These are phyloP conservation scores for Poecilobothrus nobilitatus DNA, from an alignment of 2,888 invertebrate genomes.

Conservation along the genomic window DNA sequence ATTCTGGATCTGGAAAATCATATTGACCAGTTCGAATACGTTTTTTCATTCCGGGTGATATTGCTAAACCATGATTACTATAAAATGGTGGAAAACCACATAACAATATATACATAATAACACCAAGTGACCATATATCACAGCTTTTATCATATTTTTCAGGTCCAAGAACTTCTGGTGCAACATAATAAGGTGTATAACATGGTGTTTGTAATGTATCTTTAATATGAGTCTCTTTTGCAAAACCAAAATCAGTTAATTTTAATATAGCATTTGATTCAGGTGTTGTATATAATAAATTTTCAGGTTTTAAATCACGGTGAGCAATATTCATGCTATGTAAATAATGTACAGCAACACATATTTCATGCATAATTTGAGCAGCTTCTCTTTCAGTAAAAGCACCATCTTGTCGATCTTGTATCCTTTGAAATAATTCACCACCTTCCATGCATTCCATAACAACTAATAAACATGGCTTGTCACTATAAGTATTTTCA, in stretches of 20 bases:
- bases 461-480: constrained; percentile 89
- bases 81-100: constrained; percentile 99
- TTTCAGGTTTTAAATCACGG: constrained; percentile 96
- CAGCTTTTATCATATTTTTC: constrained; percentile 98
- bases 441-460: constrained; percentile 99
- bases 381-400: constrained; percentile 96
- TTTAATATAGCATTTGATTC: constrained; percentile 76
- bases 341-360: constrained; percentile 85
- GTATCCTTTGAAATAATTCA: constrained; percentile 93
- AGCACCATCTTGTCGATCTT: constrained; percentile 86
- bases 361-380: constrained; percentile 93
- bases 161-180: constrained; percentile 77
- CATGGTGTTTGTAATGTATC: constrained; percentile 95
- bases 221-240: constrained; percentile 80
- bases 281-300: constrained; percentile 77
- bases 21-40: constrained; percentile 82
- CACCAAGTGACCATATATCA: constrained; percentile 98
- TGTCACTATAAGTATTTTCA: constrained; percentile 89
- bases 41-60: constrained; percentile 99
- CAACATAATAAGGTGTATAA: constrained; percentile 97
- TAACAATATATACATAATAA: constrained; percentile 97
- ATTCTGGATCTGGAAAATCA: constrained; percentile 92
- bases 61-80: constrained; percentile 93
- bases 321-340: constrained; percentile 95
- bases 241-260: constrained; percentile 98